Conservation (phyloP, 2,113 vertebrate genomes). For the Athene noctua region DNA sequence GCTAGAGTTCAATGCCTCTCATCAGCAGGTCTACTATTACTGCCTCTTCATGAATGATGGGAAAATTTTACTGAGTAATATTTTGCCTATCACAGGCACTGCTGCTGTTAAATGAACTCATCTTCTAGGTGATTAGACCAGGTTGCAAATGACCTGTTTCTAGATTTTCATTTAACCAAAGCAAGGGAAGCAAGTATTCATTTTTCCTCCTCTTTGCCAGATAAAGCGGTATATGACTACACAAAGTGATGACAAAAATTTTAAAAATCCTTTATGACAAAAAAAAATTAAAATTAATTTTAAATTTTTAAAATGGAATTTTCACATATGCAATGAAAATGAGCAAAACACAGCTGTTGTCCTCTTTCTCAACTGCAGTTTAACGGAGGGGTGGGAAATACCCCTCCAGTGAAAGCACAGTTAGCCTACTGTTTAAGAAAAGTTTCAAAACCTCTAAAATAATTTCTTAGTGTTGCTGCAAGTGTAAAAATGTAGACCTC, state of each 20-base stretch:
- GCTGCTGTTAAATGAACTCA: not conserved
- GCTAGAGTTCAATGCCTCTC: not conserved
- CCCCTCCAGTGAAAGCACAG: not conserved
- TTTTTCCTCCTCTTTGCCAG: not conserved
- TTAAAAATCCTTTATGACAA: not conserved
- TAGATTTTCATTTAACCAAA: not conserved
- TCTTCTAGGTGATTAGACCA: not conserved
- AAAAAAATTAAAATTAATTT: not conserved
- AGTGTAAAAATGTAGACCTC: not conserved
- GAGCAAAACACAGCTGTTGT: not conserved
- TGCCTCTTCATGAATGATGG: not conserved
- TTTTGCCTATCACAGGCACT: not conserved
- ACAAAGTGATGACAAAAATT: not conserved
- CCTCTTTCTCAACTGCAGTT: not conserved
- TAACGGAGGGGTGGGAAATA: not conserved
- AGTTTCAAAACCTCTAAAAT: not conserved
- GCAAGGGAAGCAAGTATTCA: not conserved
- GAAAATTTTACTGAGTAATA: not conserved
- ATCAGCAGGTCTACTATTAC: not conserved
- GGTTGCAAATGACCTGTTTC: not conserved
- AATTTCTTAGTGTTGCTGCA: not conserved
- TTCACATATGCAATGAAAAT: not conserved
- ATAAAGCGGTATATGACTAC: not conserved
- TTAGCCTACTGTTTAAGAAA: not conserved
- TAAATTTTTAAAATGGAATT: not conserved